Evolutionary conservation across 2,888 invertebrate species (phyloP).

Genomic region (Campaea margaritaria): DNA sequence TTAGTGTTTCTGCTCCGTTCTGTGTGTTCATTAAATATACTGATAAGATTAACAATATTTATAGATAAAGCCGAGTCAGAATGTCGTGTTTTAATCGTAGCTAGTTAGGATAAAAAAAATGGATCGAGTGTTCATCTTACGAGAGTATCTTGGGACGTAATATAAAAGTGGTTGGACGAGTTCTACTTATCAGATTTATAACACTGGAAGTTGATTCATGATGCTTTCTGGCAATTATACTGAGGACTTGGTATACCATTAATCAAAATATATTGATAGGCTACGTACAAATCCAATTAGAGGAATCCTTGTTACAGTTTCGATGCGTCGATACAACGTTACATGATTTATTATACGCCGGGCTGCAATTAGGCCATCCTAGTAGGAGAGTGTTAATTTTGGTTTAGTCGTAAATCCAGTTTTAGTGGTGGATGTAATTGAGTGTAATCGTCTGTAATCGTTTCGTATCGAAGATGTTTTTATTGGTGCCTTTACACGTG

Average conservation of each 20-base stretch:
- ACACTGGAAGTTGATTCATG: conserved; percentile 80
- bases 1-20: conserved; percentile 51
- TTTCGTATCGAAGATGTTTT: conserved; percentile 57
- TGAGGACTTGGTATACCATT: conserved; percentile 68
- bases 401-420: conserved; percentile 73
- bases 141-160: conserved; percentile 40
- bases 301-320: conserved; percentile 78
- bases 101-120: conserved; percentile 23
- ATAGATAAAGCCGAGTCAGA: conserved; percentile 47
- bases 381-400: conserved; percentile 74
- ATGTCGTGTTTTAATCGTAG: conserved; percentile 26
- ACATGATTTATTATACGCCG: conserved; percentile 73
- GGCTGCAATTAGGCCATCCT: conserved; percentile 71
- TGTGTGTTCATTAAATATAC: conserved; percentile 55
- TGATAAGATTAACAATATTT: conserved; percentile 64
- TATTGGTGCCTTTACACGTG: conserved; percentile 61
- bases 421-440: conserved; percentile 70
- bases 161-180: conserved; percentile 60
- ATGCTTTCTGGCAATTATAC: conserved; percentile 79
- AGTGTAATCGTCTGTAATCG: conserved; percentile 68
- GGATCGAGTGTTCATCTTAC: conserved; percentile 23
- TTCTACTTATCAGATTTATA: conserved; percentile 79
- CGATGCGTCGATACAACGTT: conserved; percentile 61
- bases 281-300: conserved; percentile 82
- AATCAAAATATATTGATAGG: conserved; percentile 83